A percentile compares a stretch with the other conserved stretches of the same genome.
Evolutionary conservation across 2,888 invertebrate genomes (phyloP).

Genomic region (Epirrita christyi): DNA sequence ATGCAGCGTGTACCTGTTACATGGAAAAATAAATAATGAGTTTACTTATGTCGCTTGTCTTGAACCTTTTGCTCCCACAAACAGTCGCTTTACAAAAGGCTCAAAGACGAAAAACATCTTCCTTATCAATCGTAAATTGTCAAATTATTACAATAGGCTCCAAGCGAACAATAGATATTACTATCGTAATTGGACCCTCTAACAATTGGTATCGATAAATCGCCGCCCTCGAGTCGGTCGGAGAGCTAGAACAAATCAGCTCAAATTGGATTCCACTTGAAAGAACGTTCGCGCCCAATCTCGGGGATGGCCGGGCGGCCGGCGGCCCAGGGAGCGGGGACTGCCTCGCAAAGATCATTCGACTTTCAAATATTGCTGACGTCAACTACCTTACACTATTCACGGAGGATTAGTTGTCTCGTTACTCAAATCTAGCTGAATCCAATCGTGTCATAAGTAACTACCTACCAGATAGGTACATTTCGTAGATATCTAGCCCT

Average conservation of each 20-base stretch:
- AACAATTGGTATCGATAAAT: conserved; percentile 23
- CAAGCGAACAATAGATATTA: conserved; percentile 8
- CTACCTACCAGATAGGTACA: too few relatives aligned
- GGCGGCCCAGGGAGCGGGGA: neutral
- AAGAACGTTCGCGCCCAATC: conserved; percentile 18
- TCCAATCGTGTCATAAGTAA: conserved; percentile 4
- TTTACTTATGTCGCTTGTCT: neutral
- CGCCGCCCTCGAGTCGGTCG: conserved; percentile 7
- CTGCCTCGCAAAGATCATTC: conserved; percentile 1
- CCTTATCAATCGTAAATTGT: conserved; percentile 4
- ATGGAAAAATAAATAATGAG: too few relatives aligned
- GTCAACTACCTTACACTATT: conserved; percentile 5
- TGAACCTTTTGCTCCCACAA: neutral
- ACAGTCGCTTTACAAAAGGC: neutral
- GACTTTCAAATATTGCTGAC: conserved; percentile 16
- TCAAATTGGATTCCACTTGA: conserved; percentile 36
- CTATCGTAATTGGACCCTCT: conserved; percentile 14
- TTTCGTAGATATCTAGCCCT: too few relatives aligned
- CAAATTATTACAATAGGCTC: conserved; percentile 13
- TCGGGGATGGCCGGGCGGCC: neutral
- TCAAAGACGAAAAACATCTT: neutral
- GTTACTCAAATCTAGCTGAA: conserved; percentile 15
- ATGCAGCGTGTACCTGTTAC: too few relatives aligned
- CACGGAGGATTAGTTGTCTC: conserved; percentile 14
- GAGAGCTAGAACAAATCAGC: conserved; percentile 21